Percentiles rank a stretch among this genome's conserved stretches.
phyloP scores from a whole-genome alignment of 2,888 invertebrate species.

The Trypoxylon attenuatum region DNA sequence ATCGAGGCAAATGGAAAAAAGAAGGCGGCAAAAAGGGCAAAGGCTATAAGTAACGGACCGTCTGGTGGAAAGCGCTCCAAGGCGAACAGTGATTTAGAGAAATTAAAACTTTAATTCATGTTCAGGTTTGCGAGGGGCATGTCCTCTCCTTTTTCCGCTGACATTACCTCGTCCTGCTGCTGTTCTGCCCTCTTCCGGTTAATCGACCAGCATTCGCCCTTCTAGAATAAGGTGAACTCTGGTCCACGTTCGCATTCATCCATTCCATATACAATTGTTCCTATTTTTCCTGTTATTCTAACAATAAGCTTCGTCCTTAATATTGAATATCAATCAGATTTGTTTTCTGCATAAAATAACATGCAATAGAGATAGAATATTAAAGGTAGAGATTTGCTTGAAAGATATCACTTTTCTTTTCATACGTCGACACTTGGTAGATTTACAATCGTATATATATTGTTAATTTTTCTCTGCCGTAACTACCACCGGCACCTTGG shows the following conservation, averaged over 20 bases:
- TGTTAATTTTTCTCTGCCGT: no score
- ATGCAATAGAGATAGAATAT: no score
- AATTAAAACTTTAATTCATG: constrained; percentile 75
- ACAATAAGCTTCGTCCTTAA: no score
- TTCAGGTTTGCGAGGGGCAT: constrained; percentile 64
- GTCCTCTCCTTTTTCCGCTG: constrained; percentile 35
- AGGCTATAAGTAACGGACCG: constrained; percentile 73
- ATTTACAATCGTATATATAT: no score
- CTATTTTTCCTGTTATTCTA: no score
- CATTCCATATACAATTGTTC: constrained; percentile 2
- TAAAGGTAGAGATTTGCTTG: no score
- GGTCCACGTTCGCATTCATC: constrained; percentile 9
- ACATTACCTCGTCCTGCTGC: constrained; percentile 31
- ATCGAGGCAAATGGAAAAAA: constrained; percentile 57
- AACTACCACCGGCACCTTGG: no score
- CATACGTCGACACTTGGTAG: no score
- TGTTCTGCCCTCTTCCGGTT: constrained; percentile 31
- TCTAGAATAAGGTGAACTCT: no score
- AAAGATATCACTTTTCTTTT: no score
- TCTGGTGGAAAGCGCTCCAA: constrained; percentile 71
- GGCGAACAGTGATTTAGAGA: constrained; percentile 73
- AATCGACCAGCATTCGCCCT: constrained; percentile 38
- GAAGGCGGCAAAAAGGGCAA: constrained; percentile 69
- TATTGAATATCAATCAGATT: no score
- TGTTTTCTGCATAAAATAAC: no score